phyloP scores from a whole-genome alignment of 2,888 invertebrate genomes.

The Caradrina kadenii region DNA sequence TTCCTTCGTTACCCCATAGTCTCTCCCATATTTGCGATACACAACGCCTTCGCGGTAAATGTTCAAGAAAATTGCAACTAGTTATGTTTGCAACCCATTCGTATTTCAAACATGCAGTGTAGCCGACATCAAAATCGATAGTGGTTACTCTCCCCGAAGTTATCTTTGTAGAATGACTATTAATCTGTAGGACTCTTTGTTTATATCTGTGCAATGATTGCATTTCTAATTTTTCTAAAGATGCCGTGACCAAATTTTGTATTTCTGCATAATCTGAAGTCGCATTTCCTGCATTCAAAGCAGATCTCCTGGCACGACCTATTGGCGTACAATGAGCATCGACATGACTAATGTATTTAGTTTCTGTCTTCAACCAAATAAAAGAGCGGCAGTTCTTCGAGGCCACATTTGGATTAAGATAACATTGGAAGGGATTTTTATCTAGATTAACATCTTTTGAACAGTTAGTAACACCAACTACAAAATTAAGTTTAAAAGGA shows the following conservation, averaged over 20 bases:
- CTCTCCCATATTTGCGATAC: conserved; percentile 79
- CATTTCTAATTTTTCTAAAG: conserved; percentile 82
- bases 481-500: conserved; percentile 76
- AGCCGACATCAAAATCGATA: conserved; percentile 85
- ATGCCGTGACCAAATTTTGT: conserved; percentile 75
- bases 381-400: conserved; percentile 73
- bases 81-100: conserved; percentile 81
- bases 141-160: conserved; percentile 79
- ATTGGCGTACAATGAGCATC: conserved; percentile 65
- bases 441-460: conserved; percentile 71
- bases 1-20: conserved; percentile 79
- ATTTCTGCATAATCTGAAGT: conserved; percentile 74
- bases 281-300: conserved; percentile 65
- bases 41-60: conserved; percentile 83
- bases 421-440: conserved; percentile 69
- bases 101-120: conserved; percentile 83
- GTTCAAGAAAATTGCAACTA: conserved; percentile 80
- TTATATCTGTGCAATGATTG: conserved; percentile 79
- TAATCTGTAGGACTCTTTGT: conserved; percentile 79
- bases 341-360: conserved; percentile 70
- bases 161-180: conserved; percentile 79
- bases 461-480: conserved; percentile 78
- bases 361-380: conserved; percentile 74
- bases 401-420: conserved; percentile 66
- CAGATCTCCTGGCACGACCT: conserved; percentile 70